These are phyloP conservation scores for Exocentrus adspersus DNA, from an alignment of 2,888 invertebrate species.

Conservation along the genomic window DNA sequence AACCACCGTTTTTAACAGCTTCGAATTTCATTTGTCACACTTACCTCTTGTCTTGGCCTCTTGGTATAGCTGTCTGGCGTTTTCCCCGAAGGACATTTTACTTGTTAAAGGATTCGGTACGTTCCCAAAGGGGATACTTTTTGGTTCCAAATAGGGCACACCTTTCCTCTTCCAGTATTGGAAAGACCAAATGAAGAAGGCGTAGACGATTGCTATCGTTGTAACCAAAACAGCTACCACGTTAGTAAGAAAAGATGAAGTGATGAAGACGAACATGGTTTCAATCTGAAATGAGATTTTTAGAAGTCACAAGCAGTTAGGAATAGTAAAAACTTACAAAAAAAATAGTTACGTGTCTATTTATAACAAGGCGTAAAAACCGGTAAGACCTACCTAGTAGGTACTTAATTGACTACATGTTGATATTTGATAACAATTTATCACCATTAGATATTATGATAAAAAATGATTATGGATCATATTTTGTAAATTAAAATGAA, in stretches of 20 bases:
- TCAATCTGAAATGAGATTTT: too few species aligned
- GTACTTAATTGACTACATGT: too few species aligned
- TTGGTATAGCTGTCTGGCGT: background rate
- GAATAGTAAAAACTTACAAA: too few species aligned
- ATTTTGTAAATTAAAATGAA: too few species aligned
- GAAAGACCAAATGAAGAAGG: conserved; percentile 4
- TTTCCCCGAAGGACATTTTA: background rate
- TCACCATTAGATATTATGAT: too few species aligned
- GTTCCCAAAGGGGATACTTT: conserved; percentile 20
- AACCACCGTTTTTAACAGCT: background rate
- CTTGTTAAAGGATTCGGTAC: background rate
- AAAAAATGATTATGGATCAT: too few species aligned
- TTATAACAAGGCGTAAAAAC: too few species aligned
- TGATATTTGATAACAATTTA: too few species aligned
- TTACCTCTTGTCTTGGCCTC: conserved; percentile 16
- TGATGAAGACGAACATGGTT: background rate
- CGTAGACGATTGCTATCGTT: background rate
- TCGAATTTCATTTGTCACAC: background rate
- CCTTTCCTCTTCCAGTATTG: conserved; percentile 20
- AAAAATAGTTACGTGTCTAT: too few species aligned
- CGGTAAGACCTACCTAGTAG: too few species aligned
- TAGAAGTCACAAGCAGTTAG: too few species aligned
- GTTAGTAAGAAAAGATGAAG: background rate
- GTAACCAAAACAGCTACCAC: background rate
- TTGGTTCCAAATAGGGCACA: conserved; percentile 17